Percentiles rank a stretch among this genome's conserved stretches.
phyloP scores from a whole-genome alignment of 2,113 vertebrate species.

The Drymodes brunneopygia region DNA sequence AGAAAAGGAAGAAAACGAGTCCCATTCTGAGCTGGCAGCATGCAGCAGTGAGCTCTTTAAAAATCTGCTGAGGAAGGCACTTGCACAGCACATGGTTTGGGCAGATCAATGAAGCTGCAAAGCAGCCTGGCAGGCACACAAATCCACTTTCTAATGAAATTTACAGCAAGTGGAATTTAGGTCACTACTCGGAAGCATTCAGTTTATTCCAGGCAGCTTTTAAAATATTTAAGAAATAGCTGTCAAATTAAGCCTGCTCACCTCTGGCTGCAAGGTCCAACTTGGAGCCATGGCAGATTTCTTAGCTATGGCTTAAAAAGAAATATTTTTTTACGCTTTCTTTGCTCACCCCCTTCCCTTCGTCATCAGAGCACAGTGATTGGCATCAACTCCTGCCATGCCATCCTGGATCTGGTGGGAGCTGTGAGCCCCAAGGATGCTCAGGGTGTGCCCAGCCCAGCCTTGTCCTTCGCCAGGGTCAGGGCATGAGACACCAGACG shows the following conservation, averaged over 20 bases:
- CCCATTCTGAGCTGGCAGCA: neutral
- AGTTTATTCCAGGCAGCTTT: slow-evolving; percentile 62
- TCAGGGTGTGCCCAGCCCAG: neutral
- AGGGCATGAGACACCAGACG: neutral
- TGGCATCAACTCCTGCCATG: neutral
- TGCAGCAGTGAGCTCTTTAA: neutral
- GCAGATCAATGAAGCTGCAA: slow-evolving; percentile 49
- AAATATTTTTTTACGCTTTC: neutral
- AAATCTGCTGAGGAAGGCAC: slow-evolving; percentile 56
- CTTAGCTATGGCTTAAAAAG: neutral
- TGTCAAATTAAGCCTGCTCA: slow-evolving; percentile 36
- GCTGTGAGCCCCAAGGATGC: neutral
- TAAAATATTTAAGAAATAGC: slow-evolving; percentile 63
- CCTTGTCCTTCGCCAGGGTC: neutral
- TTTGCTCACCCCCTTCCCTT: neutral
- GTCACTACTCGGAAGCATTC: slow-evolving; percentile 62
- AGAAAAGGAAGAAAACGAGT: neutral
- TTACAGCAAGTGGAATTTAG: slow-evolving; percentile 64
- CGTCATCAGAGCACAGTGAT: neutral
- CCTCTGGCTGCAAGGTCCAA: neutral
- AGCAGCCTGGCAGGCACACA: slow-evolving; percentile 54
- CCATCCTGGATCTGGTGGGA: neutral
- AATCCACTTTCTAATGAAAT: slow-evolving; percentile 67
- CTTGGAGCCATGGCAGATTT: neutral
- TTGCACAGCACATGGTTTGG: slow-evolving; percentile 22